These are phyloP conservation scores for Peromyscus melanophrys DNA, from an alignment of 2,797 vertebrate genomes.

Conservation along the genomic window DNA sequence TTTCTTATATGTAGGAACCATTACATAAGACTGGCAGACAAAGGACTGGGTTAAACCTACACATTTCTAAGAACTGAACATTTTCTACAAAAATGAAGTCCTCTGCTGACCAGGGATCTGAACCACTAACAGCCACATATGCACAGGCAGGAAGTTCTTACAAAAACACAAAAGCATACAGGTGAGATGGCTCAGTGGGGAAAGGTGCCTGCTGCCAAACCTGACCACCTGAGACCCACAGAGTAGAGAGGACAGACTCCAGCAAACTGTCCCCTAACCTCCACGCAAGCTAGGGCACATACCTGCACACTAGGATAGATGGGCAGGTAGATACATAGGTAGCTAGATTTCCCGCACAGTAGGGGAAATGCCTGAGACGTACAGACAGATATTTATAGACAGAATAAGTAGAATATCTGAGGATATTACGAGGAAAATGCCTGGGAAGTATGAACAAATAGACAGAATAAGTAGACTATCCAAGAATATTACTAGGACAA, in stretches of 20 bases:
- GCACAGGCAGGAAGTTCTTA: background rate
- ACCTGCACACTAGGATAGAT: background rate
- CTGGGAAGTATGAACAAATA: no score
- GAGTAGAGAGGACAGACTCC: background rate
- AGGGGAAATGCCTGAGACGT: background rate
- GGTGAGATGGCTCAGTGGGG: background rate
- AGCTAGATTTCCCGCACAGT: background rate
- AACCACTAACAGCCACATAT: background rate
- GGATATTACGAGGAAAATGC: background rate
- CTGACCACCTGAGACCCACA: background rate
- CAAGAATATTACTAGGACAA: no score
- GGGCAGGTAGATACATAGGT: background rate
- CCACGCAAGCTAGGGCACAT: background rate
- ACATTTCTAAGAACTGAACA: background rate
- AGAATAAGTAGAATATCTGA: background rate
- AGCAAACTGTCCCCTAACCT: background rate
- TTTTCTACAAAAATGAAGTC: conserved; percentile 12
- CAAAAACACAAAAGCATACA: background rate
- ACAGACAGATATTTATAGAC: background rate
- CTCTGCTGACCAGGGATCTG: conserved; percentile 9
- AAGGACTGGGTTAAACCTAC: conserved; percentile 23
- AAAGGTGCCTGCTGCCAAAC: background rate
- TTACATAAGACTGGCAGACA: background rate
- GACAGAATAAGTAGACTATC: no score
- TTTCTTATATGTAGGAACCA: background rate